Base-by-base conservation (phyloP, 2,888 invertebrate genomes). In the Mamestra brassicae region DNA sequence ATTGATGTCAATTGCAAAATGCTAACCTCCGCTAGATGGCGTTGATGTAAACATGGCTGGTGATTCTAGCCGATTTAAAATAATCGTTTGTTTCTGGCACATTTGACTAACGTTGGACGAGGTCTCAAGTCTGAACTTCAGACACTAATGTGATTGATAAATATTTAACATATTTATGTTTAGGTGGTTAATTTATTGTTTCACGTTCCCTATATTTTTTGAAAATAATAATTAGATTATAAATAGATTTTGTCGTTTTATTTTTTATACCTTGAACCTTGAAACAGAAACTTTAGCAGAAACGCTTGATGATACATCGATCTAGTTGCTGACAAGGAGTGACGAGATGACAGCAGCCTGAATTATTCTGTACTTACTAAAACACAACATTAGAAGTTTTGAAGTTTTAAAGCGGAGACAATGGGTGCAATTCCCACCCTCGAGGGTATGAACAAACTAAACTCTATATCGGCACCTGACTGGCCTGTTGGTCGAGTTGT, bases 151-250 rank as follows among this genome's bases (percentile, higher is more conserved):
- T 94, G 92, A 92, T 92, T 90, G 88, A 90, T 86, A 88, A 87
- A 90, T 91, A 89, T 90, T 91, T 92, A 91, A 91, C 89, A 88
- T 91, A 90, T 91, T 92, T 93, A 93, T 90, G 90, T 93, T 92
- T 93, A 93, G 91, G 92, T 88, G 91, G 88, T 93, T 95, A 94
- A 94, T 91, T 95, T 95, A 95, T 95, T 95, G 93, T 94, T 94
- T 94, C 92, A 92, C 89, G 92, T 94, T 94, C 93, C 92, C 92
- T 93, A 92, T 93, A 92, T 93, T 94, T 93, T 93, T 94, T 93
- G 90, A 92, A 93, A 94, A 93, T 93, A 94, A 94, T 94, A 94
- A 95, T 92, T 94, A 94, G 93, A 93, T 91, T 93, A 92, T 91
- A 91, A 92, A 92, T 94, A 92, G 90, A 87, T 81, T 83, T 62